phyloP scores from a whole-genome alignment of 2,113 vertebrate genomes.

The Scolopax mira region DNA sequence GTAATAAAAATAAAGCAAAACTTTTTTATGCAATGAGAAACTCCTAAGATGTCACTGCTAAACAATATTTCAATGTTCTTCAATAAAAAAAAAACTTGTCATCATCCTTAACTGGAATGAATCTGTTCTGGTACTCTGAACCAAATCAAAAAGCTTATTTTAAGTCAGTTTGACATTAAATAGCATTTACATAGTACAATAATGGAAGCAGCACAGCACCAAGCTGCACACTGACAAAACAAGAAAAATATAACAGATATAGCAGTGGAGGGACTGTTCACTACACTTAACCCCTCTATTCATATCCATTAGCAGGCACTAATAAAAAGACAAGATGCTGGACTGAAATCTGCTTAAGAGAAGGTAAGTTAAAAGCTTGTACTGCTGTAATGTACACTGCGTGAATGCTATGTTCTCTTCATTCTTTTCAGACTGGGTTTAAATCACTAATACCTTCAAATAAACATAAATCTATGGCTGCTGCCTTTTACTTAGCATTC shows the following conservation, averaged over 20 bases:
- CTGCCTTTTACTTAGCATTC: neutral
- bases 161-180: slow-evolving; percentile 8
- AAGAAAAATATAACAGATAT: neutral
- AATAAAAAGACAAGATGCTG: neutral
- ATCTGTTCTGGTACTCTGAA: neutral
- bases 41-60: neutral
- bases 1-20: neutral
- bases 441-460: neutral
- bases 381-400: neutral
- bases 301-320: neutral
- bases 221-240: neutral
- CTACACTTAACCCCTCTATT: neutral
- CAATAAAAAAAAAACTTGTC: neutral
- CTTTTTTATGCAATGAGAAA: neutral
- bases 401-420: neutral
- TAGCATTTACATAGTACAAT: neutral
- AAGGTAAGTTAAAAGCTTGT: neutral
- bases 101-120: neutral
- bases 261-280: neutral
- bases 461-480: neutral
- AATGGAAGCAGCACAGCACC: neutral
- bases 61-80: neutral
- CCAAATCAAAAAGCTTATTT: neutral
- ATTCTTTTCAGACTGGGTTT: neutral
- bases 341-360: neutral